These are phyloP conservation scores for Buathra laborator DNA, from an alignment of 2,888 invertebrate genomes.

Conservation along the genomic window DNA sequence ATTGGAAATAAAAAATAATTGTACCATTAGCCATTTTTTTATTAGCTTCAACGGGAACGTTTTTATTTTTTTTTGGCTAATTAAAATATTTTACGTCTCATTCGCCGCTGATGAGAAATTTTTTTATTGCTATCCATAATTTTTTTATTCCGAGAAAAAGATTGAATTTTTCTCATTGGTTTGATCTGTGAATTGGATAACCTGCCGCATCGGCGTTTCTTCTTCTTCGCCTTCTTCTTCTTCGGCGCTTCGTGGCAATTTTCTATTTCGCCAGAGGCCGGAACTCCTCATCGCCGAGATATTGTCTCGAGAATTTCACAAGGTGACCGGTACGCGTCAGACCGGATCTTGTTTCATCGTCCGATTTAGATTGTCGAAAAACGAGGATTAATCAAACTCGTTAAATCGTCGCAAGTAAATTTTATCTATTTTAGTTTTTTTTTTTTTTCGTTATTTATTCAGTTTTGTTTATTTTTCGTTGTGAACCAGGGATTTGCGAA, in stretches of 20 bases:
- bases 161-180: neutral
- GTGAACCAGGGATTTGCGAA: slow-evolving; percentile 26
- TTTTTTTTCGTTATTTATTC: slow-evolving; percentile 8
- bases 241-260: neutral
- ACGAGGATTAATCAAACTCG: neutral
- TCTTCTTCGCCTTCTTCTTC: slow-evolving; percentile 4
- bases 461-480: slow-evolving; percentile 26
- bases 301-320: slow-evolving; percentile 50
- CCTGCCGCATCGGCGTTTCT: neutral
- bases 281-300: slow-evolving; percentile 47
- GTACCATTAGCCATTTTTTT: neutral
- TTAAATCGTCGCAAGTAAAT: neutral
- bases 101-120: neutral
- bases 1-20: neutral
- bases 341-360: slow-evolving; percentile 40
- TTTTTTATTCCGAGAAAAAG: neutral
- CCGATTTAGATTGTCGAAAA: slow-evolving; percentile 28
- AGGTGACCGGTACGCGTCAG: slow-evolving; percentile 21
- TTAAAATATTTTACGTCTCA: neutral
- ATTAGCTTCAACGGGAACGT: neutral
- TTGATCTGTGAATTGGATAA: slow-evolving; percentile 8
- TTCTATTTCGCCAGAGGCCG: slow-evolving; percentile 28
- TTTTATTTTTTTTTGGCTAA: neutral
- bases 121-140: neutral
- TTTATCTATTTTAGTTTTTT: slow-evolving; percentile 5